Evolutionary conservation across 2,888 invertebrate genomes (phyloP), one percentile per base, ranked within the genome.

Genomic region (Epistrophella euchroma): DNA sequence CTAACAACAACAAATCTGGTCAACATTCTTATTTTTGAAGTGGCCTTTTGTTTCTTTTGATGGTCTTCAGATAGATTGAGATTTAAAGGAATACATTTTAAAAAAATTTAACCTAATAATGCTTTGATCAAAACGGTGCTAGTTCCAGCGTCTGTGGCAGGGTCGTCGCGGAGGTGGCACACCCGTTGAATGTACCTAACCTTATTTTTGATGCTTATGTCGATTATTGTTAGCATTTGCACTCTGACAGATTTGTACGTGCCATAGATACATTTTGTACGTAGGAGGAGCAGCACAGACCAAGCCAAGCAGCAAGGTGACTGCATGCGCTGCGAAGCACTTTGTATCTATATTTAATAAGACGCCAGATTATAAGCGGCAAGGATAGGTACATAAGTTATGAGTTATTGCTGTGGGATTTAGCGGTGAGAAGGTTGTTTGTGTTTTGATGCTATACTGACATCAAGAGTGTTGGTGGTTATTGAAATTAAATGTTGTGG

Each of bases 201-300:
- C 83, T 84, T 70, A 79, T 74, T 79, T 78, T 73, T 56, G 47
- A 84, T 74, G 78, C 10, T 74, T 55, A 43, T 70, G 83, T 62
- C 74, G 83, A 79, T 64, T 74, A 74, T 64, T 47, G 70, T 70
- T 74, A 84, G 56, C 83, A 79, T 79, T 45, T 47, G 15, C 50
- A 68, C 52, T 64, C n/a, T 60, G 9, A 37, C 10, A 64, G 58
- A 72, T 60, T 52, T 68, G 35, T 52, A 68, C 50, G 50, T 68
- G 37, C 52, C 52, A 52, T 68, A 68, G 52, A 52, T 22, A 52
- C 19, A 40, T 19, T 66, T 32, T 3, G 22, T 35, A 15, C 55
- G 62, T 60, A 74, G 80, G 76, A 76, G 81, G 76, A 82, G 75
- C 62, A 71, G 70, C 4, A 6, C 47, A 50, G 19, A 13, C 50